phyloP scores from a whole-genome alignment of 2,113 vertebrate genomes.

The Aspidoscelis tigris region DNA sequence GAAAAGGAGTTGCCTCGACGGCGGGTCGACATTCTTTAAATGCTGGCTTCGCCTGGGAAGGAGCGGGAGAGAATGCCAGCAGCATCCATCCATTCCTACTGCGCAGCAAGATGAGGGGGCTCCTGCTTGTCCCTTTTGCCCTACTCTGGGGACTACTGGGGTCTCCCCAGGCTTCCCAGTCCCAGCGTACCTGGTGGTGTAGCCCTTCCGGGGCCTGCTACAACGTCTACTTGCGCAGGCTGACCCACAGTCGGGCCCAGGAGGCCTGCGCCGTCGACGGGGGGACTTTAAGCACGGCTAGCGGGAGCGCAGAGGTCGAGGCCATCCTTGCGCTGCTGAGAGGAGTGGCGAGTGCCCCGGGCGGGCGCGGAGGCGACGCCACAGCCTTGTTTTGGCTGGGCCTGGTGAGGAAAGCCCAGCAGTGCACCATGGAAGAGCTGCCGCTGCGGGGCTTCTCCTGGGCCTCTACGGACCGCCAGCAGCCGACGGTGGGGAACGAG shows the following conservation, averaged over 20 bases:
- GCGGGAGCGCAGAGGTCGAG: constrained; percentile 41
- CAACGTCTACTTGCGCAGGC: constrained; percentile 63
- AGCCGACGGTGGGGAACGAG: not conserved
- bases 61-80: not conserved
- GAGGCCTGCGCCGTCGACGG: constrained; percentile 55
- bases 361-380: not conserved
- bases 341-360: constrained; percentile 2
- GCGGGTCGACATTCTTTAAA: not conserved
- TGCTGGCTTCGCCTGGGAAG: not conserved
- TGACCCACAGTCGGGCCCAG: constrained; percentile 49
- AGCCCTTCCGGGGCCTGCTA: constrained; percentile 65
- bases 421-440: constrained; percentile 58
- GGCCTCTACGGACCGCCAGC: constrained; percentile 25
- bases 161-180: not conserved
- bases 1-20: constrained; percentile 1
- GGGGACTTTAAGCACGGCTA: constrained; percentile 65
- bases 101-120: constrained; percentile 56
- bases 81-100: not conserved
- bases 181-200: constrained; percentile 56
- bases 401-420: constrained; percentile 48
- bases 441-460: constrained; percentile 76
- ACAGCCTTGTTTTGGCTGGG: constrained; percentile 67
- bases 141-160: constrained; percentile 45
- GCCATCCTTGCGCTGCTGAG: constrained; percentile 57
- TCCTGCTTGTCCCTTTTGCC: constrained; percentile 60